Evolutionary conservation across 2,113 vertebrate species (phyloP).

Genomic region (Solea senegalensis): DNA sequence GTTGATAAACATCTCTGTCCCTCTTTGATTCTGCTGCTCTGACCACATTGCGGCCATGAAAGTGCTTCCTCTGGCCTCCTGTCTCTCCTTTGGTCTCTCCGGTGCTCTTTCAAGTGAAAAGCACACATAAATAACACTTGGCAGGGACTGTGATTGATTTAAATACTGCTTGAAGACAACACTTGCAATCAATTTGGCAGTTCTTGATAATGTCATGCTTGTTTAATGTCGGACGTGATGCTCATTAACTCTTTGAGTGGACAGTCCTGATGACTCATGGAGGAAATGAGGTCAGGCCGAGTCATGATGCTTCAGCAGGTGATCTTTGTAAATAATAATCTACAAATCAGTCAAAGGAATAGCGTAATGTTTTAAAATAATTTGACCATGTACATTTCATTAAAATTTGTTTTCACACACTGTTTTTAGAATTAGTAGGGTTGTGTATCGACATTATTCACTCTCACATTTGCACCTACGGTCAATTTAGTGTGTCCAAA

Average conservation of each 20-base stretch:
- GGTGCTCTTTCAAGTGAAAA: constrained; percentile 71
- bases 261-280: neutral
- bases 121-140: constrained; percentile 61
- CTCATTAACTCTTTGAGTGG: constrained; percentile 41
- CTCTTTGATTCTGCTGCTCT: constrained; percentile 67
- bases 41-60: constrained; percentile 45
- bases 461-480: no score
- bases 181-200: constrained; percentile 58
- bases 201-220: constrained; percentile 66
- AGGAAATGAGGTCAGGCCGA: neutral
- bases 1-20: constrained; percentile 55
- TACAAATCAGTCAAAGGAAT: neutral
- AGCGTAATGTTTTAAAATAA: neutral
- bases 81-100: constrained; percentile 50
- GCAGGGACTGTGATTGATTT: constrained; percentile 66
- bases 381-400: no score
- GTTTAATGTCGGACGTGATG: constrained; percentile 50
- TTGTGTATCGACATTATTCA: no score
- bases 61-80: constrained; percentile 46
- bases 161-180: constrained; percentile 66
- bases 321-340: neutral
- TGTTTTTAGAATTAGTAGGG: no score
- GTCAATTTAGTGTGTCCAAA: no score
- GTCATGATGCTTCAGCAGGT: neutral
- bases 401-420: no score